Conservation (phyloP, 2,797 vertebrate genomes). For the Ataeniobius toweri region DNA sequence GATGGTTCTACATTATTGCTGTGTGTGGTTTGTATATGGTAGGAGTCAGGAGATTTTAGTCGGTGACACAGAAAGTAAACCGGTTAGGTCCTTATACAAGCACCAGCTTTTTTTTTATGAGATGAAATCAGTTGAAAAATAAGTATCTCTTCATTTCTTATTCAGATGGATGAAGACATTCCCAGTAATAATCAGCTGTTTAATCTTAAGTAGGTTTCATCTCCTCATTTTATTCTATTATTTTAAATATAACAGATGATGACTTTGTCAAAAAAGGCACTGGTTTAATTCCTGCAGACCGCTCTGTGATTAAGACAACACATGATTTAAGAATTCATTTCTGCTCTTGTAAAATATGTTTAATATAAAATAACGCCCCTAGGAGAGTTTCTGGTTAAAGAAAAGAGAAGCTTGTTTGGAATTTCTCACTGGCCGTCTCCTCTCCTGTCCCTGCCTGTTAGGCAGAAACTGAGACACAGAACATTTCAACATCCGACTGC, state of each 20-base stretch:
- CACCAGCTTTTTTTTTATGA: slow-evolving; percentile 19
- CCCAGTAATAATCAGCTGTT: slow-evolving; percentile 2
- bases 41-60: slow-evolving; percentile 24
- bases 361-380: slow-evolving; percentile 1
- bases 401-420: slow-evolving; percentile 19
- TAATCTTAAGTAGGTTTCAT: neutral
- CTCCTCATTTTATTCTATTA: neutral
- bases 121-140: neutral
- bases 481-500: slow-evolving; percentile 36
- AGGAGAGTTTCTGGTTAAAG: neutral
- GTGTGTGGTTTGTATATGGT: slow-evolving; percentile 34
- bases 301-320: slow-evolving; percentile 14
- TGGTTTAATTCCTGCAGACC: neutral
- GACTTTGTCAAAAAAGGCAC: neutral
- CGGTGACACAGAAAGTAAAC: slow-evolving; percentile 10
- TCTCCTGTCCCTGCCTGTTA: slow-evolving; percentile 46
- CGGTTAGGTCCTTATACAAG: slow-evolving; percentile 21
- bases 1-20: slow-evolving; percentile 21
- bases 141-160: slow-evolving; percentile 1
- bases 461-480: slow-evolving; percentile 42
- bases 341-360: slow-evolving; percentile 15
- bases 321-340: neutral
- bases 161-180: slow-evolving; percentile 13
- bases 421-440: slow-evolving; percentile 21
- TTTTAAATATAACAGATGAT: neutral